Conservation (phyloP, 2,888 invertebrate species). For the Drosophila lacicola region DNA sequence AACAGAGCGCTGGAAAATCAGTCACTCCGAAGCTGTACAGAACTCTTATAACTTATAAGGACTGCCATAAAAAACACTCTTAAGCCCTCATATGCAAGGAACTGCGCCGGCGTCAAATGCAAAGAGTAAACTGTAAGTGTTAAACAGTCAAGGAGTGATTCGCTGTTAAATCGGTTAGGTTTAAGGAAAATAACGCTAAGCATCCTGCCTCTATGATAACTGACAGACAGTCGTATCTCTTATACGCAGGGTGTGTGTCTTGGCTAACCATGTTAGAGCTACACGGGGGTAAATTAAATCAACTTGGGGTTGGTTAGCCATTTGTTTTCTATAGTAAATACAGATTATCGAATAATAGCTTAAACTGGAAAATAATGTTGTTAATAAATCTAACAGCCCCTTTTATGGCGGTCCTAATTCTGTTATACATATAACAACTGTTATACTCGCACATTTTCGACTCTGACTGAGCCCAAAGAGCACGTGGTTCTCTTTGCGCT, state of each 20-base stretch:
- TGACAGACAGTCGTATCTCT: conserved; percentile 38
- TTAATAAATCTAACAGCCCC: neutral
- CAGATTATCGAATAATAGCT: neutral
- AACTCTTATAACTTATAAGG: conserved; percentile 8
- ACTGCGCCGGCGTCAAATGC: conserved; percentile 23
- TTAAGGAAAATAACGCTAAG: conserved; percentile 49
- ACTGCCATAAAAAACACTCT: conserved; percentile 20
- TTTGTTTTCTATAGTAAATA: too few relatives aligned
- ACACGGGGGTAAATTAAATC: neutral
- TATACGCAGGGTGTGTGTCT: conserved; percentile 48
- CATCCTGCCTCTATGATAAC: conserved; percentile 50
- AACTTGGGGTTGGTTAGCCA: neutral
- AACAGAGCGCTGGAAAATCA: conserved; percentile 2
- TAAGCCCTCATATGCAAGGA: neutral
- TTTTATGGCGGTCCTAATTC: conserved; percentile 5
- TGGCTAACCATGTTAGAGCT: conserved; percentile 11
- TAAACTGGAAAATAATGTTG: neutral
- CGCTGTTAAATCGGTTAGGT: conserved; percentile 10
- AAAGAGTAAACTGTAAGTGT: conserved; percentile 29
- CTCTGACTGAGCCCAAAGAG: conserved; percentile 27
- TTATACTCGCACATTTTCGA: neutral
- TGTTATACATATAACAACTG: conserved; percentile 34
- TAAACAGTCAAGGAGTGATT: conserved; percentile 19
- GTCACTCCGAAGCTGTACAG: conserved; percentile 2
- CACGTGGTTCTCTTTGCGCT: neutral